phyloP scores from a whole-genome alignment of 2,797 vertebrate genomes.

The Pseudotriccus pelzelni region DNA sequence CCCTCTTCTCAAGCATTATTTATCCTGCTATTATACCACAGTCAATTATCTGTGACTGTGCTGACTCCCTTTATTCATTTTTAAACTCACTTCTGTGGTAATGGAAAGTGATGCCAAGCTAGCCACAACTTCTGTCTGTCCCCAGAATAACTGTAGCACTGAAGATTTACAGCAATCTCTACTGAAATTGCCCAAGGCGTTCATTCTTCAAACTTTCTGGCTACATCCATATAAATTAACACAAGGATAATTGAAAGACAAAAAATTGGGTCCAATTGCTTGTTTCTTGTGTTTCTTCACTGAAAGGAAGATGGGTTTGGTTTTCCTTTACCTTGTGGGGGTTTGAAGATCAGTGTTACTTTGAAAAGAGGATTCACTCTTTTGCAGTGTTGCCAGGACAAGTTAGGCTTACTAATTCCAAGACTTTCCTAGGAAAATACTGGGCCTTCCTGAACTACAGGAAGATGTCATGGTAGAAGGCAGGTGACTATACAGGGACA shows the following conservation, averaged over 20 bases:
- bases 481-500: neutral
- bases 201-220: neutral
- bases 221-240: neutral
- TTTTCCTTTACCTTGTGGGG: neutral
- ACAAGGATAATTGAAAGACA: neutral
- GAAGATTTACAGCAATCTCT: constrained; percentile 1
- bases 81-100: constrained; percentile 2
- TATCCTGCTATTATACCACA: neutral
- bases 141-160: neutral
- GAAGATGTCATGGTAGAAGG: neutral
- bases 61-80: neutral
- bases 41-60: neutral
- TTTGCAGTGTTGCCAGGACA: neutral
- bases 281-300: neutral
- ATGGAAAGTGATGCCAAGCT: constrained; percentile 1
- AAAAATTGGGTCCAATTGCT: neutral
- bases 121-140: neutral
- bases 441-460: neutral
- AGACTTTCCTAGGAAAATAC: neutral
- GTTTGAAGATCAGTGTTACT: neutral
- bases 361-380: neutral
- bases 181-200: neutral
- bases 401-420: neutral
- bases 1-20: neutral
- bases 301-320: neutral